phyloP scores from a whole-genome alignment of 2,888 invertebrate genomes.

The Caenorhabditis virilis region DNA sequence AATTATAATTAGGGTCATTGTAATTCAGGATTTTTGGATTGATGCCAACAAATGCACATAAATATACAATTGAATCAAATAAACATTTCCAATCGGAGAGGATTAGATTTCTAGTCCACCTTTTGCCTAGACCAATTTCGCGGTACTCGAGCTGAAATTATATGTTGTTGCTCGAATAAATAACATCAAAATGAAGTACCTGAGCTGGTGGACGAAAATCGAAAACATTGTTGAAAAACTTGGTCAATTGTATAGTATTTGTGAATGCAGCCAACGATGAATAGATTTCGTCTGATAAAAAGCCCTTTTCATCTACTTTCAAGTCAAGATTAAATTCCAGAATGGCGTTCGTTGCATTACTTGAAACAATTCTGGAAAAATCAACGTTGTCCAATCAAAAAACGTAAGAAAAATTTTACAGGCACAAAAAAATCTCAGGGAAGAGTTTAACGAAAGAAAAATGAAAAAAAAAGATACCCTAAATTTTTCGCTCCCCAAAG shows the following conservation, averaged over 20 bases:
- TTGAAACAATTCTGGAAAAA: no score
- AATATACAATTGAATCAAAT: conserved; percentile 25
- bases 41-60: conserved; percentile 32
- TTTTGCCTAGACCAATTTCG: conserved; percentile 23
- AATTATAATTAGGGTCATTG: conserved; percentile 24
- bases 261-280: conserved; percentile 39
- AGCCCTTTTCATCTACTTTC: conserved; percentile 16
- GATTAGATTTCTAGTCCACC: conserved; percentile 23
- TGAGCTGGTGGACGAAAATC: conserved; percentile 34
- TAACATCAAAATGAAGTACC: neutral
- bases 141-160: conserved; percentile 16
- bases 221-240: conserved; percentile 35
- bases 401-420: neutral
- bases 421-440: conserved; percentile 1
- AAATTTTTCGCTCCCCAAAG: neutral
- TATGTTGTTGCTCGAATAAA: neutral
- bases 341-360: conserved; percentile 19
- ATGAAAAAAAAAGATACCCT: no score
- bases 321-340: conserved; percentile 15
- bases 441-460: conserved; percentile 8
- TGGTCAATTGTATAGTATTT: conserved; percentile 37
- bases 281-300: conserved; percentile 36
- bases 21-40: conserved; percentile 9
- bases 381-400: conserved; percentile 29
- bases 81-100: conserved; percentile 25